Conservation (phyloP, 2,113 vertebrate genomes). For the Phocoena sinus region DNA sequence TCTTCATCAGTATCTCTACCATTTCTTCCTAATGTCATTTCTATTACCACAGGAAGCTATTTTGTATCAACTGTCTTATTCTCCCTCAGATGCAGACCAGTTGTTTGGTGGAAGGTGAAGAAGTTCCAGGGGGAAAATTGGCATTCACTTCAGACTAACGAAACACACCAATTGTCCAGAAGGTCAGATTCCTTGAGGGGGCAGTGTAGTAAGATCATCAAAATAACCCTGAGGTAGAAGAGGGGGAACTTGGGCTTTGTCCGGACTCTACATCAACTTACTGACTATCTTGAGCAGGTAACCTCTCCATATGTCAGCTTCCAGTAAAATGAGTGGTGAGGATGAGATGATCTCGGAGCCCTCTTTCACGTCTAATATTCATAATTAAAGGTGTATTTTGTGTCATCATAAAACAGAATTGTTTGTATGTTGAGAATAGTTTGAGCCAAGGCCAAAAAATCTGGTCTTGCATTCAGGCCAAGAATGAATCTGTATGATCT, state of each 20-base stretch:
- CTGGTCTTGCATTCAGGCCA: background rate
- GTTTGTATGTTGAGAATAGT: background rate
- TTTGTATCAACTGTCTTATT: background rate
- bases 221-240: background rate
- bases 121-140: background rate
- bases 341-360: background rate
- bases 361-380: background rate
- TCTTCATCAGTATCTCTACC: background rate
- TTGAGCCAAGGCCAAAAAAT: background rate
- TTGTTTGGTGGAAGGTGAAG: background rate
- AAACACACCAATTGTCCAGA: background rate
- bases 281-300: background rate
- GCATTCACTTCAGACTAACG: background rate
- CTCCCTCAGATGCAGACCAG: background rate
- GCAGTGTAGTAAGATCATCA: background rate
- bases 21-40: conserved; percentile 5
- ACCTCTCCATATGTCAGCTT: background rate
- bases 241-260: background rate
- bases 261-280: background rate
- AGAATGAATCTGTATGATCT: background rate
- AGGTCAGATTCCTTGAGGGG: background rate
- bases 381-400: background rate
- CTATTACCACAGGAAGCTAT: background rate
- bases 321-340: background rate
- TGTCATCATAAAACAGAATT: background rate